Evolutionary conservation across 2,888 invertebrate genomes (phyloP).

Genomic region (Yponomeuta evonymella): DNA sequence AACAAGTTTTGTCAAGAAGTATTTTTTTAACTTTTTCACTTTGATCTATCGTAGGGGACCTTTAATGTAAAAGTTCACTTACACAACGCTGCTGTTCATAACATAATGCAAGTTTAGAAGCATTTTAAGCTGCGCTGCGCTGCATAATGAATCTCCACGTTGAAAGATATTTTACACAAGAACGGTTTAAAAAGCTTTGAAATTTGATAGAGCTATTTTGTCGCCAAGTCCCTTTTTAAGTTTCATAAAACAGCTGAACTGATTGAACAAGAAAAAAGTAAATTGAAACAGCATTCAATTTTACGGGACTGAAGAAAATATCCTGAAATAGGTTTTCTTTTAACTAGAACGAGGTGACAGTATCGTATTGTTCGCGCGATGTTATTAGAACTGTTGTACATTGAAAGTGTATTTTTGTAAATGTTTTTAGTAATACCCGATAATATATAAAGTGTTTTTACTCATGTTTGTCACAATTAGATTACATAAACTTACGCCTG

Average conservation of each 20-base stretch:
- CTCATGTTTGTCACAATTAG: too few relatives aligned
- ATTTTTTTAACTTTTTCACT: too few relatives aligned
- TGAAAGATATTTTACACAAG: conserved; percentile 2
- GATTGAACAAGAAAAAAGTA: not conserved
- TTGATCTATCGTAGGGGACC: too few relatives aligned
- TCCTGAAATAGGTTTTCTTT: not conserved
- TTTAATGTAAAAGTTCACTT: too few relatives aligned
- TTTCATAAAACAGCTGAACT: not conserved
- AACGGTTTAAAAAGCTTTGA: not conserved
- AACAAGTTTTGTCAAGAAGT: too few relatives aligned
- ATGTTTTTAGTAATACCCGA: too few relatives aligned
- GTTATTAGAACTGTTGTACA: not conserved
- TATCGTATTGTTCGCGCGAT: not conserved
- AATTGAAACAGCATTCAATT: not conserved
- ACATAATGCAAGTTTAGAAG: too few relatives aligned
- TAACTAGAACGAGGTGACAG: not conserved
- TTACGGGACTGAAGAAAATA: not conserved
- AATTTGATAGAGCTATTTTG: not conserved
- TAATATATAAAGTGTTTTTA: too few relatives aligned
- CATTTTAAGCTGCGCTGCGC: not conserved
- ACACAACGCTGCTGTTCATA: too few relatives aligned
- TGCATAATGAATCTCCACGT: not conserved
- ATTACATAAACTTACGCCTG: too few relatives aligned
- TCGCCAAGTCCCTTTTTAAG: not conserved
- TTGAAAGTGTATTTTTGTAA: not conserved